These are phyloP conservation scores for Ceratina australensis DNA, from an alignment of 1,140 invertebrate species.

Conservation along the genomic window DNA sequence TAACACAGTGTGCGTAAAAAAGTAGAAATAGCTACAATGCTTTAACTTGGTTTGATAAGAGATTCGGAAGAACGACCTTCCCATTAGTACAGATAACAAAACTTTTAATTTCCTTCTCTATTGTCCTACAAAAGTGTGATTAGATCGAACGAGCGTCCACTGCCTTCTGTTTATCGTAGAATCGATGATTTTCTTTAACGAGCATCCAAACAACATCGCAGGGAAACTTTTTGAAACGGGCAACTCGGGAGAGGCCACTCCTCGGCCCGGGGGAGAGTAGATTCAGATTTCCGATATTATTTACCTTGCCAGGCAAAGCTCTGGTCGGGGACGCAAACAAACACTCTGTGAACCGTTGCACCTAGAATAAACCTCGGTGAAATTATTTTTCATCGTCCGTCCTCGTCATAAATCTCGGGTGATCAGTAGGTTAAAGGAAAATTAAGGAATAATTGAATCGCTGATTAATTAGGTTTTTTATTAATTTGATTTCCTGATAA, in stretches of 20 bases:
- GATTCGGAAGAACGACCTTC: neutral
- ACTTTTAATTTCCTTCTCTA: neutral
- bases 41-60: no score
- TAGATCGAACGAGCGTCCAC: neutral
- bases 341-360: constrained; percentile 14
- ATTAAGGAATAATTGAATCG: no score
- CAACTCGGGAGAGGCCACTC: neutral
- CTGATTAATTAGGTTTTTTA: no score
- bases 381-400: constrained; percentile 41
- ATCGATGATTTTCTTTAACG: constrained; percentile 14
- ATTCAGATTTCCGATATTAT: constrained; percentile 40
- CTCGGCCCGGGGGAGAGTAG: neutral
- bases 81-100: neutral
- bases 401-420: neutral
- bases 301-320: constrained; percentile 8
- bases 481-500: no score
- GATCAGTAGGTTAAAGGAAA: no score
- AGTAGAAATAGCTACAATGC: no score
- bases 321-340: constrained; percentile 5
- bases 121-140: neutral
- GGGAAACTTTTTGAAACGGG: neutral
- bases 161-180: neutral
- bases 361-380: constrained; percentile 33
- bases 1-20: no score
- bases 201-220: neutral